Conservation (phyloP, 1,140 invertebrate species). For the Tyrophagus putrescentiae region DNA sequence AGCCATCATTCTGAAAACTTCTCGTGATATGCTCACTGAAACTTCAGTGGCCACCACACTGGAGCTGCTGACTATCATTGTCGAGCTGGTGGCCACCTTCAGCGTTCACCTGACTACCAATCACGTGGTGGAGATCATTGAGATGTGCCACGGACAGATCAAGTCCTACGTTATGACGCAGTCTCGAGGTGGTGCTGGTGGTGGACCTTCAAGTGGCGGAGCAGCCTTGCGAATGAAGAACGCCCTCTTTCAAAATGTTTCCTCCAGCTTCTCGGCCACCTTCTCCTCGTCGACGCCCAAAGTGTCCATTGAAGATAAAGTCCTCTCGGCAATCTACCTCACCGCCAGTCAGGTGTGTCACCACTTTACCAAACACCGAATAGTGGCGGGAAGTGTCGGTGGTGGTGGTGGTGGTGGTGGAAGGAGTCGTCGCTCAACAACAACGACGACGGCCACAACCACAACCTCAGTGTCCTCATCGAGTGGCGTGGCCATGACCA, state of each 20-base stretch:
- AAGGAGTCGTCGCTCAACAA: not conserved
- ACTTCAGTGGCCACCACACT: not conserved
- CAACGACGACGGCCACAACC: not conserved
- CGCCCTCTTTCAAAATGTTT: not conserved
- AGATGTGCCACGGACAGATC: constrained; percentile 10
- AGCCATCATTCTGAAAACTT: not conserved
- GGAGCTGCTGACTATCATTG: not conserved
- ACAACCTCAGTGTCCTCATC: too few relatives aligned
- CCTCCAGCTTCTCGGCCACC: not conserved
- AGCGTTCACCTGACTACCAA: not conserved
- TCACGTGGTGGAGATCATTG: constrained; percentile 12
- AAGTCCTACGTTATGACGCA: constrained; percentile 4
- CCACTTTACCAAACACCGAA: constrained; percentile 14
- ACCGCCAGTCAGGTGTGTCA: constrained; percentile 15
- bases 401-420: not conserved
- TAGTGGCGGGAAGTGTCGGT: not conserved
- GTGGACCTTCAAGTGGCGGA: too few relatives aligned
- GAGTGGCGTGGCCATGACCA: too few relatives aligned
- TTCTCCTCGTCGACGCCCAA: not conserved
- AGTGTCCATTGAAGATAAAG: constrained; percentile 1
- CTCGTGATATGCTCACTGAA: not conserved
- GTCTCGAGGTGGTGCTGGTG: too few relatives aligned
- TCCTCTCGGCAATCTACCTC: not conserved
- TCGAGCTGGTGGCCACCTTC: constrained; percentile 1
- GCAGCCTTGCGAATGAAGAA: too few relatives aligned